A percentile compares a stretch with the other conserved stretches of the same genome.
phyloP scores from a whole-genome alignment of 2,113 vertebrate species.

The Dolichotis patagonum region DNA sequence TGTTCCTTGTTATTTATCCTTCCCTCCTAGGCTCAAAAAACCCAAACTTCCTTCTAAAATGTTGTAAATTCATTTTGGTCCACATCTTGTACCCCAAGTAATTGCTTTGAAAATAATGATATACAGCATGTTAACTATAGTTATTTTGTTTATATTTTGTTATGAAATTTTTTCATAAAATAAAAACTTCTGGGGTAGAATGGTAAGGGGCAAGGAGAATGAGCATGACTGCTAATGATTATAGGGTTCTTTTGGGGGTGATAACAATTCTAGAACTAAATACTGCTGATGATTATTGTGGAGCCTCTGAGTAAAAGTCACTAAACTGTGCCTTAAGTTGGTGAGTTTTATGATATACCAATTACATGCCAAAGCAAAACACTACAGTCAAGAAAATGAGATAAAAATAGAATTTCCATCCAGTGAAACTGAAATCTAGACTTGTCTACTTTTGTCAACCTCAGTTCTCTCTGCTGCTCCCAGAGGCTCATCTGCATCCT shows the following conservation, averaged over 20 bases:
- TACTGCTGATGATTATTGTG: background rate
- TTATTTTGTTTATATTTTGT: background rate
- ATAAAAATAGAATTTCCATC: background rate
- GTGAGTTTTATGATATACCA: background rate
- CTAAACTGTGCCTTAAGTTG: background rate
- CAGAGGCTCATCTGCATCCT: background rate
- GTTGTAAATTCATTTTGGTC: background rate
- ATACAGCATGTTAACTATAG: background rate
- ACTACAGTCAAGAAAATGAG: background rate
- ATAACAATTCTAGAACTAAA: background rate
- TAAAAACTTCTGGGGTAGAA: background rate
- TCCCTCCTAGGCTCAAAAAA: background rate
- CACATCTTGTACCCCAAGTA: background rate
- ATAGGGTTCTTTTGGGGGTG: background rate
- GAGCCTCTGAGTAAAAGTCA: background rate
- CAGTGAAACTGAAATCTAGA: background rate
- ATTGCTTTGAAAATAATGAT: background rate
- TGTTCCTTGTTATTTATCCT: background rate
- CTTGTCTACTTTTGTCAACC: background rate
- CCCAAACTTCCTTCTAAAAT: background rate
- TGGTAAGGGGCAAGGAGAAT: background rate
- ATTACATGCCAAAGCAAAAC: background rate
- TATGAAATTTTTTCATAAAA: background rate
- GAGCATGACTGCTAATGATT: background rate
- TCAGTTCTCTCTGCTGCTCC: background rate